Base-by-base conservation (phyloP, 2,888 invertebrate genomes). In the Laothoe populi region DNA sequence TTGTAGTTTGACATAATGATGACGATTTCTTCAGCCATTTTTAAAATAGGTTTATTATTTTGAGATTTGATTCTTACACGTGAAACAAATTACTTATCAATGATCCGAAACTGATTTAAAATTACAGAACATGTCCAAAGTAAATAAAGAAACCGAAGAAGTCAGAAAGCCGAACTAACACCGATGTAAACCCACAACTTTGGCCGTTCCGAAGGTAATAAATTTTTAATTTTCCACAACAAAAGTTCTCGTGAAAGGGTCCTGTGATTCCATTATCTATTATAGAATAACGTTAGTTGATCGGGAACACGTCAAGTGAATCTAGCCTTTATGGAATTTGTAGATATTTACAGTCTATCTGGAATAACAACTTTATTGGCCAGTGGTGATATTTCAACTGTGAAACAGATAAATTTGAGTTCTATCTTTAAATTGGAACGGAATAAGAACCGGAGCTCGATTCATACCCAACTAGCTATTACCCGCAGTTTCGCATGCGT, bases 201-300 rank as follows among this genome's bases (percentile, higher is more conserved):
- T 35, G 13, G 35, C 53, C 53, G 35, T 53, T 59, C 19, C 44
- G 45, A 35, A 59, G 59, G 59, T 59, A 59, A 59, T 59, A 59
- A 45, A 45, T 59, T 59, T 59, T 59, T 59, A 59, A 59, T 59
- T 59, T 59, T 59, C 59, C 59, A 45, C 59, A 31, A 45, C 59
- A 21, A 10, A 45, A 44, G 45, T 59, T 59, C 19, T 1, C 19
- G 45, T 53, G 53, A 21, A 59, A 59, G 45, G 59, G 59, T 59
- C 59, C 19, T 19, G 19, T n/a, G 53, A 35, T 35, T 3, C 53
- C 53, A 31, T 35, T 53, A 53, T 46, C 46, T 35, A 31, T 35
- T 53, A 19, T 13, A 31, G 31, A 8, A 44, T 53, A 53, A 53
- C 19, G 19, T 35, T 53, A 35, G 31, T 19, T 19, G 19, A 11